A percentile compares a stretch with the other conserved stretches of the same genome.
These are phyloP conservation scores for Glareola pratincola DNA, from an alignment of 2,113 vertebrate genomes.

Conservation along the genomic window DNA sequence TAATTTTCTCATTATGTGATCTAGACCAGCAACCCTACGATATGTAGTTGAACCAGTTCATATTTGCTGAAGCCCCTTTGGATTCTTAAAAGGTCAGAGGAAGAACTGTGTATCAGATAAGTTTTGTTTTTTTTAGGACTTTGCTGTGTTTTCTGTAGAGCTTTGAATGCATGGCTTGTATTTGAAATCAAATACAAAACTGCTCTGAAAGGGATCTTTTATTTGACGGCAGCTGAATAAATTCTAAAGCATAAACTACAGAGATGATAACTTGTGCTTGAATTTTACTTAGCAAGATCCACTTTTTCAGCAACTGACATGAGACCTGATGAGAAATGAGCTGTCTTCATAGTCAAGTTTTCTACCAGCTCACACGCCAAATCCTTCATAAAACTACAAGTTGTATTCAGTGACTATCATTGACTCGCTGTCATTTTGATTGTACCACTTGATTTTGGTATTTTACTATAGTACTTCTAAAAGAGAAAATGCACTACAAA, in stretches of 20 bases:
- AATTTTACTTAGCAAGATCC: not conserved
- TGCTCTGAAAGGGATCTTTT: not conserved
- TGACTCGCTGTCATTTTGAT: conserved; percentile 62
- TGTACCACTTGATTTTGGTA: not conserved
- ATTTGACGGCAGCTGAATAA: not conserved
- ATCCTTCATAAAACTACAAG: conserved; percentile 22
- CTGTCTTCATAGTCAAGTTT: not conserved
- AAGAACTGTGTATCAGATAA: not conserved
- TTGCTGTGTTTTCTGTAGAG: not conserved
- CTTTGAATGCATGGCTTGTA: not conserved
- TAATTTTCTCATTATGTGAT: not conserved
- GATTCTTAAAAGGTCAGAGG: not conserved
- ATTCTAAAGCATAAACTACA: not conserved
- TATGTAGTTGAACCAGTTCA: not conserved
- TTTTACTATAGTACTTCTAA: conserved; percentile 1
- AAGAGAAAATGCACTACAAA: not conserved
- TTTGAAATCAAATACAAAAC: not conserved
- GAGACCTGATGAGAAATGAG: conserved; percentile 44
- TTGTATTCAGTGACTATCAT: conserved; percentile 23
- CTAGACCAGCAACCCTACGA: not conserved
- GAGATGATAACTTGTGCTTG: not conserved
- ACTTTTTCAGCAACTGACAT: conserved; percentile 21
- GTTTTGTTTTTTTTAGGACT: not conserved
- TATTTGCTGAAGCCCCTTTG: not conserved
- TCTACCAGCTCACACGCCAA: conserved; percentile 56